Conservation (phyloP, 1,140 invertebrate genomes). For the Sycophaga agraensis region DNA sequence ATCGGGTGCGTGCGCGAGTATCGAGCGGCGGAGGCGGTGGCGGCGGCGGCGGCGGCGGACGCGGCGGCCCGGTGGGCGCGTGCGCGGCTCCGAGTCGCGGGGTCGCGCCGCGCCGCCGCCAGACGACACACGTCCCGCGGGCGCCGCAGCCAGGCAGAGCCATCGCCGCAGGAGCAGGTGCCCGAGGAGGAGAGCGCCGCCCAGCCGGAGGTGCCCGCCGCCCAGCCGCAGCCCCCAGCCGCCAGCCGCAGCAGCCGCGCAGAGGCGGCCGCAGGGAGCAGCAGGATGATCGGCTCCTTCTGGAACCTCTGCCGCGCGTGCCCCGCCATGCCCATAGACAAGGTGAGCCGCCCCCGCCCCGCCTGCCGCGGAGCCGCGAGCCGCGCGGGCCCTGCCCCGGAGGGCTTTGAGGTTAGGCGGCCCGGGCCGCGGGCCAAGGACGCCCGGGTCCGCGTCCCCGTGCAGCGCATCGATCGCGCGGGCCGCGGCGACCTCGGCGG, state of each 20-base stretch:
- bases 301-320: slow-evolving; percentile 91
- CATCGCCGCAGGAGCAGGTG: neutral
- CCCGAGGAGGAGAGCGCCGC: neutral
- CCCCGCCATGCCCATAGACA: slow-evolving; percentile 90
- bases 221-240: neutral
- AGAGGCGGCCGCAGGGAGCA: neutral
- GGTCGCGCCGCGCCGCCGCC: neutral
- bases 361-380: too few relatives aligned
- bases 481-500: too few relatives aligned
- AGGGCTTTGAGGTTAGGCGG: too few relatives aligned
- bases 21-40: too few relatives aligned
- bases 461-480: too few relatives aligned
- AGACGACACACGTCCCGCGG: slow-evolving; percentile 2
- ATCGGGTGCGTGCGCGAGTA: too few relatives aligned
- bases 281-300: slow-evolving; percentile 85
- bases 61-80: neutral
- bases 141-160: neutral
- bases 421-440: too few relatives aligned
- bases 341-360: slow-evolving; percentile 67
- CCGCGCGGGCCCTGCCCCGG: too few relatives aligned
- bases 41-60: too few relatives aligned
- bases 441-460: too few relatives aligned
- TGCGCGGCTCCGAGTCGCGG: neutral
- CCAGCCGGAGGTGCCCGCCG: slow-evolving; percentile 27
- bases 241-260: neutral